These are phyloP conservation scores for Dicyrtoma fusca DNA, from an alignment of 2,888 invertebrate species.

Conservation along the genomic window DNA sequence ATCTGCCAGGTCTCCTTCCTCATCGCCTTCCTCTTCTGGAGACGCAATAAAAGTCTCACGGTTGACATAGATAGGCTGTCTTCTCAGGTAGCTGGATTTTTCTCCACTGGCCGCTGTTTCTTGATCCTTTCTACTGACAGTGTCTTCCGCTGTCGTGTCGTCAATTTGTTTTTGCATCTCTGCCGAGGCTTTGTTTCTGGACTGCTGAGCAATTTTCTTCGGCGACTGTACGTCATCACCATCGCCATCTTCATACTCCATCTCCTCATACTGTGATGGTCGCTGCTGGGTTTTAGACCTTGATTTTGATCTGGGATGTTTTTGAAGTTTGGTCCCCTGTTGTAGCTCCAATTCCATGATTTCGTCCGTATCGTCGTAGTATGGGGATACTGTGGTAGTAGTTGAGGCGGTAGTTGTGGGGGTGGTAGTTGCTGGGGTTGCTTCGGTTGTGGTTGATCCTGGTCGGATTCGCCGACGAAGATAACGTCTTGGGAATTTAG, in stretches of 20 bases:
- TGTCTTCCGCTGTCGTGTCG: background rate
- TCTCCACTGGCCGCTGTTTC: slow-evolving; percentile 22
- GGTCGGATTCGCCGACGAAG: slow-evolving; percentile 17
- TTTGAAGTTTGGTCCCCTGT: background rate
- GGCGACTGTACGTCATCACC: background rate
- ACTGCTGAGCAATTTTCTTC: slow-evolving; percentile 11
- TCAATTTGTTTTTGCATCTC: background rate
- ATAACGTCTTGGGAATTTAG: slow-evolving; percentile 12
- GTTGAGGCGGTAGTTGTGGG: background rate
- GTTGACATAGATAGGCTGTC: slow-evolving; percentile 12
- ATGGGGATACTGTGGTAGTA: background rate
- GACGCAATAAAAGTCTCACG: background rate
- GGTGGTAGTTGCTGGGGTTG: background rate
- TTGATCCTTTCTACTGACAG: background rate
- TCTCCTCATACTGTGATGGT: too few relatives aligned
- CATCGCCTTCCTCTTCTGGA: slow-evolving; percentile 14
- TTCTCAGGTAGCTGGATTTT: background rate
- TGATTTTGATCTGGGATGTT: background rate
- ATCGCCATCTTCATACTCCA: background rate
- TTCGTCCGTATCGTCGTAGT: slow-evolving; percentile 30
- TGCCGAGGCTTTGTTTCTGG: background rate
- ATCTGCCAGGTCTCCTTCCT: background rate
- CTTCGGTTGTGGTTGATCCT: background rate
- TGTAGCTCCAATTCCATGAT: slow-evolving; percentile 1
- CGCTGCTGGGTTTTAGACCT: background rate